A percentile compares a stretch with the other conserved stretches of the same genome.
Evolutionary conservation across 2,113 vertebrate genomes (phyloP).

Genomic region (Daphoenositta chrysoptera): DNA sequence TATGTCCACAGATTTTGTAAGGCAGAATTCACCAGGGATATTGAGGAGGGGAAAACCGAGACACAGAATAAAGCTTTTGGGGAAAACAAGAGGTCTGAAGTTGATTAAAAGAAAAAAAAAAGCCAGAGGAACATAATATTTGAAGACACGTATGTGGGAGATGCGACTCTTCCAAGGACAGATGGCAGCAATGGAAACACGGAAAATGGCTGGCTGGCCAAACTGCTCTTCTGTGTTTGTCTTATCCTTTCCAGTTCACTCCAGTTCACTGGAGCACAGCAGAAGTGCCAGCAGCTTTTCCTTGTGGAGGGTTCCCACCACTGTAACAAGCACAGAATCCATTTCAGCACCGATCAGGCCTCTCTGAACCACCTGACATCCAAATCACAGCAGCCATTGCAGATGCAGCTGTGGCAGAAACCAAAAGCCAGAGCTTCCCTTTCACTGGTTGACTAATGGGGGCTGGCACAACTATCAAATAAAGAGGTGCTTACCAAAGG

Average conservation of each 20-base stretch:
- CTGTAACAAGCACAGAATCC: background rate
- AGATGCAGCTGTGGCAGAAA: background rate
- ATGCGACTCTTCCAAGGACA: background rate
- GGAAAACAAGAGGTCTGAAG: conserved; percentile 39
- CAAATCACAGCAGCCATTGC: background rate
- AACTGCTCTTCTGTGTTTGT: background rate
- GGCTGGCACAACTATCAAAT: background rate
- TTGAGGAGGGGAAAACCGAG: background rate
- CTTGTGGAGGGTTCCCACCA: background rate
- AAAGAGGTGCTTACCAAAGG: background rate
- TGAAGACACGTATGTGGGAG: background rate
- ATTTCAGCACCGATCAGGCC: rapidly evolving
- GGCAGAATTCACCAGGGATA: conserved; percentile 51
- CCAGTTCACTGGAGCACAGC: background rate
- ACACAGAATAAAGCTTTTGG: conserved; percentile 40
- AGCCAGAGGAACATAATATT: background rate
- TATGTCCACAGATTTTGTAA: conserved; percentile 25
- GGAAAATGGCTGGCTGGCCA: background rate
- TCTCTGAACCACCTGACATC: background rate
- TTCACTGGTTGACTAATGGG: background rate
- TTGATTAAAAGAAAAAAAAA: conserved; percentile 23
- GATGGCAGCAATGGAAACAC: background rate
- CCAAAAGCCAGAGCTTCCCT: background rate
- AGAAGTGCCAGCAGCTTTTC: background rate
- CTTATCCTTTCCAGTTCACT: conserved; percentile 1